Base-by-base conservation (phyloP, 2,888 invertebrate genomes). In the Copidosoma aretas region DNA sequence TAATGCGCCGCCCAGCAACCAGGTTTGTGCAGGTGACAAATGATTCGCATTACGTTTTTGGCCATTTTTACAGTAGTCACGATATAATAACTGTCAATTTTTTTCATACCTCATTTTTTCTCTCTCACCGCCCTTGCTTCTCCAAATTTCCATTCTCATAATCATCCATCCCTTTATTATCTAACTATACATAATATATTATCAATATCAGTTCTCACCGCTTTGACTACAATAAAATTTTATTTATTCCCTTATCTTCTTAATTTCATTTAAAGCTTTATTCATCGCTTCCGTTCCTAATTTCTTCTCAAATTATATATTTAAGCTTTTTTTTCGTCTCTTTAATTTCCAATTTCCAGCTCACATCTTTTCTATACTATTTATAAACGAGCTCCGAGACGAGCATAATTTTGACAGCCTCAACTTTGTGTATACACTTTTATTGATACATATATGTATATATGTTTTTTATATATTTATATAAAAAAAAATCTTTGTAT, bases 161-260 rank as follows among this genome's bases (percentile, higher is more conserved):
- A 22, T 43, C 53, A 32, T 60, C 21, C 43, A 67, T 56, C 64
- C 64, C 64, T 67, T 73, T 75, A 77, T 77, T 75, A 69, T 78
- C 78, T 82, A 82, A 81, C 80, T 82, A 82, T 85, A 86, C 64
- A 71, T 59, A 66, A 68, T 71, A 86, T 59, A 66, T 71, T 71
- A 86, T 86, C 86, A 86, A 86, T 85, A 86, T 86, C 86, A 86
- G 86, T 86, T 86, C 86, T 84, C 82, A 78, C 63, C 56, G 63
- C 57, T 79, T 78, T 80, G 80, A 83, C 82, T 82, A 83, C 83
- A 80, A 82, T 82, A 83, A 84, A 81, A 79, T 80, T 82, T 82
- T 76, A 77, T 73, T 78, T 73, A 76, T 80, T 77, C 76, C 76
- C 79, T 80, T 80, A 77, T 81, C 76, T 77, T 78, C 74, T 80